A percentile compares a stretch with the other conserved stretches of the same genome.
Conservation (phyloP, 1,140 invertebrate genomes). For the Melitaea cinxia region DNA sequence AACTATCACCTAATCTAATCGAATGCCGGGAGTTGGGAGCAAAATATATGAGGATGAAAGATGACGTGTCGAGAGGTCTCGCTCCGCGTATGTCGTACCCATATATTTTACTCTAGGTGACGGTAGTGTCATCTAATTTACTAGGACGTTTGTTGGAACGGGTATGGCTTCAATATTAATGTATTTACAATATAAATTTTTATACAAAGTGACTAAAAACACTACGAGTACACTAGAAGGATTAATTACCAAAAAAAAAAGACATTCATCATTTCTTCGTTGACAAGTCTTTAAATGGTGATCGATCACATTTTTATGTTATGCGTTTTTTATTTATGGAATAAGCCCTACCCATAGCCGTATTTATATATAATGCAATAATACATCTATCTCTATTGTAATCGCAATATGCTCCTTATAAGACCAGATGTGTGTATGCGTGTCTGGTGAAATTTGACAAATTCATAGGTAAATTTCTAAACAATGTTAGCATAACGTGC, state of each 20-base stretch:
- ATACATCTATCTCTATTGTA: background rate
- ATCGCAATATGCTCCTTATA: slow-evolving; percentile 19
- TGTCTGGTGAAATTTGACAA: slow-evolving; percentile 26
- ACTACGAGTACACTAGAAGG: too few relatives aligned
- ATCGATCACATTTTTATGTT: too few relatives aligned
- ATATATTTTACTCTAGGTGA: slow-evolving; percentile 51
- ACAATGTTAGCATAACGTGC: slow-evolving; percentile 38
- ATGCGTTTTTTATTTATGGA: too few relatives aligned
- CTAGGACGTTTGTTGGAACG: slow-evolving; percentile 29
- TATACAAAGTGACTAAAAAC: too few relatives aligned
- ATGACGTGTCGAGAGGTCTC: slow-evolving; percentile 56
- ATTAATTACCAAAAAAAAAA: too few relatives aligned
- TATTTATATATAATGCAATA: too few relatives aligned
- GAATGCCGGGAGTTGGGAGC: slow-evolving; percentile 48
- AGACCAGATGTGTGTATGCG: slow-evolving; percentile 13
- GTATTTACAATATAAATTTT: background rate
- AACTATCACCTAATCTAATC: slow-evolving; percentile 56
- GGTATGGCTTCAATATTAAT: background rate
- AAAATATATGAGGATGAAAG: slow-evolving; percentile 55
- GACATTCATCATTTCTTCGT: too few relatives aligned
- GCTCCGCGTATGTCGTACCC: slow-evolving; percentile 41
- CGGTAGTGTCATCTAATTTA: slow-evolving; percentile 45
- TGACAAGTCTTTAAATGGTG: too few relatives aligned
- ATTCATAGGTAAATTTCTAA: slow-evolving; percentile 38
- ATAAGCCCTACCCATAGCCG: too few relatives aligned